Percentiles rank a stretch among this genome's conserved stretches.
These are phyloP conservation scores for Platycercus adscitus DNA, from an alignment of 2,113 vertebrate species.

Conservation along the genomic window DNA sequence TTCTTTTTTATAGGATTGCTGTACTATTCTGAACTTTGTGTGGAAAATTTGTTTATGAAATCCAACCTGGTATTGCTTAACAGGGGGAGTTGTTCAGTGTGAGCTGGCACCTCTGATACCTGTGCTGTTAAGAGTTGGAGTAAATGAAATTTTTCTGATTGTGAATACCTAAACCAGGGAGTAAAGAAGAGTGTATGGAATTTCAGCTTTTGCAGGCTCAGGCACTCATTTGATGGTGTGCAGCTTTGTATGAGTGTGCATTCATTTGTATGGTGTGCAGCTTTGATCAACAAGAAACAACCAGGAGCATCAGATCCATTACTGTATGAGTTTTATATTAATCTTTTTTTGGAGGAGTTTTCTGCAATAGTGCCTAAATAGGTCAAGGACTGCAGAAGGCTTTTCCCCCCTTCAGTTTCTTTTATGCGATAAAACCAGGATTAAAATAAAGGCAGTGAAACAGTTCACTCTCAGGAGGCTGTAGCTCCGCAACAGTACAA, in stretches of 20 bases:
- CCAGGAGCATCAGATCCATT: neutral
- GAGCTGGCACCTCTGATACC: neutral
- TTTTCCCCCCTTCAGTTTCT: neutral
- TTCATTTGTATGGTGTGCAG: neutral
- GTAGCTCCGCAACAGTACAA: neutral
- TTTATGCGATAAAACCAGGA: neutral
- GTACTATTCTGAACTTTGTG: neutral
- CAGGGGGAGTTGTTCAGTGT: neutral
- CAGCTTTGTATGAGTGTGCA: too few species aligned
- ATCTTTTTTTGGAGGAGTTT: neutral
- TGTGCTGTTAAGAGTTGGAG: neutral
- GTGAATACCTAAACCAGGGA: neutral
- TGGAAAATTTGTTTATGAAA: neutral
- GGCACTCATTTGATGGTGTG: neutral
- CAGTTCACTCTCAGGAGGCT: neutral
- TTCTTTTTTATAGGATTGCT: neutral
- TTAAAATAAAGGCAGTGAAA: neutral
- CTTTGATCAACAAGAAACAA: neutral
- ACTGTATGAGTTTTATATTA: neutral
- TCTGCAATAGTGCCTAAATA: neutral
- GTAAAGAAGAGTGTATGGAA: rapidly evolving
- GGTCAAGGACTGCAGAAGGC: rapidly evolving
- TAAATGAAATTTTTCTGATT: neutral
- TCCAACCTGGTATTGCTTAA: neutral
- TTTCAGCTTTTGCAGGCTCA: rapidly evolving